phyloP scores from a whole-genome alignment of 2,888 invertebrate species.

The Lepeophtheirus nordmannii region DNA sequence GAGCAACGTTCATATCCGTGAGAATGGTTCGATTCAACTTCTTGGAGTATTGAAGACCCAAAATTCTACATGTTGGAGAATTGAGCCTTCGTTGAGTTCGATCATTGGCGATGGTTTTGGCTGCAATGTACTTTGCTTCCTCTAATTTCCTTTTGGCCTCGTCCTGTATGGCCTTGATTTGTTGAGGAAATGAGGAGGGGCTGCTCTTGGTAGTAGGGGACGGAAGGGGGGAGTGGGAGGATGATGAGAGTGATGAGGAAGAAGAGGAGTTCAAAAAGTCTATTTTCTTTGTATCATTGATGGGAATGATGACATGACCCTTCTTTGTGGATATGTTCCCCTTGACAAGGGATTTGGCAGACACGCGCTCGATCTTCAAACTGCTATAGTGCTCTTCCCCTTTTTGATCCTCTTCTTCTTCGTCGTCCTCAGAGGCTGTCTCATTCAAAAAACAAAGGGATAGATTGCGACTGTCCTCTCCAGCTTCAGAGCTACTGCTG shows the following conservation, averaged over 20 bases:
- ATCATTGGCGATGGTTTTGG: conserved; percentile 8
- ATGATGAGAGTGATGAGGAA: not conserved
- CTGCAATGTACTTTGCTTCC: conserved; percentile 6
- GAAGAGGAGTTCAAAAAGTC: not conserved
- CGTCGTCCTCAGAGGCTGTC: conserved; percentile 58
- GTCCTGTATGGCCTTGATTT: not conserved
- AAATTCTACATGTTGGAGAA: not conserved
- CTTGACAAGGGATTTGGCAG: not conserved
- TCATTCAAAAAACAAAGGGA: conserved; percentile 94
- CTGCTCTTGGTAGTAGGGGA: not conserved
- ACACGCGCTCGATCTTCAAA: not conserved
- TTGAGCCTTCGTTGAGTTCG: conserved; percentile 7
- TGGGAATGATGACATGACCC: conserved; percentile 18
- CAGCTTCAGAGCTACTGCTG: not conserved
- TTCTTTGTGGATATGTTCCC: conserved; percentile 18
- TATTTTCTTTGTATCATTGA: not conserved
- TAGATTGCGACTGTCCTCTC: conserved; percentile 44
- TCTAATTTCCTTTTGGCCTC: conserved; percentile 12
- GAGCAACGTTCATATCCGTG: conserved; percentile 82
- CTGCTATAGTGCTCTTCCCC: conserved; percentile 29
- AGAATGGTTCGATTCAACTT: conserved; percentile 59
- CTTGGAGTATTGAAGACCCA: not conserved
- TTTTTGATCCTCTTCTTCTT: conserved; percentile 26
- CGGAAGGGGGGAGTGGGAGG: not conserved
- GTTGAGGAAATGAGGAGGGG: not conserved